Conservation (phyloP, 2,797 vertebrate genomes). For the Argyrosomus regius region DNA sequence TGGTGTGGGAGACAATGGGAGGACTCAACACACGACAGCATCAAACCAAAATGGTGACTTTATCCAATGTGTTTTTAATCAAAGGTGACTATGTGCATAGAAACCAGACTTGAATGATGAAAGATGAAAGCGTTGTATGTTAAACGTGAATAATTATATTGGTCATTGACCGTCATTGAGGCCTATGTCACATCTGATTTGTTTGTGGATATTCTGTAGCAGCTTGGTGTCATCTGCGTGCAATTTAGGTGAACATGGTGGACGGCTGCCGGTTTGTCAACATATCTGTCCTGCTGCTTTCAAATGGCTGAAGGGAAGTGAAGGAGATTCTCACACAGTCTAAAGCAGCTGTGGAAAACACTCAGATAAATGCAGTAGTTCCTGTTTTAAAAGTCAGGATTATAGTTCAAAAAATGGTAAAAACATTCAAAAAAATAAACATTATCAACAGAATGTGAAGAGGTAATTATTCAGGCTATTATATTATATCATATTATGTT, state of each 20-base stretch:
- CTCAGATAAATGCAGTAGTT: too few relatives aligned
- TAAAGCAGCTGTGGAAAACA: background rate
- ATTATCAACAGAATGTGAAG: too few relatives aligned
- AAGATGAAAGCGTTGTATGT: background rate
- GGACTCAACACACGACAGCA: slow-evolving; percentile 6
- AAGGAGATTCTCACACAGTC: background rate
- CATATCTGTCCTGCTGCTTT: background rate
- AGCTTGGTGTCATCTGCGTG: too few relatives aligned
- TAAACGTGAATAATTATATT: background rate
- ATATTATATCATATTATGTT: too few relatives aligned
- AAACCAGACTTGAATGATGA: background rate
- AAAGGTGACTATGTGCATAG: background rate
- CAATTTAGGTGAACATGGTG: too few relatives aligned
- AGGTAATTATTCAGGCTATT: too few relatives aligned
- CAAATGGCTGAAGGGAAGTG: background rate
- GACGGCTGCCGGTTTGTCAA: background rate
- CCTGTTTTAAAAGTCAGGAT: too few relatives aligned
- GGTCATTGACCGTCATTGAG: too few relatives aligned
- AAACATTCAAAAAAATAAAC: too few relatives aligned
- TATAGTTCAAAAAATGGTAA: too few relatives aligned
- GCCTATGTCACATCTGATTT: background rate
- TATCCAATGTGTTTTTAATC: background rate
- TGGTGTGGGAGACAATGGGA: slow-evolving; percentile 28
- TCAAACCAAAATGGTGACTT: background rate
- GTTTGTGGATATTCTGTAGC: background rate